Base-by-base conservation (phyloP, 2,113 vertebrate genomes). In the Catharus bicknelli region DNA sequence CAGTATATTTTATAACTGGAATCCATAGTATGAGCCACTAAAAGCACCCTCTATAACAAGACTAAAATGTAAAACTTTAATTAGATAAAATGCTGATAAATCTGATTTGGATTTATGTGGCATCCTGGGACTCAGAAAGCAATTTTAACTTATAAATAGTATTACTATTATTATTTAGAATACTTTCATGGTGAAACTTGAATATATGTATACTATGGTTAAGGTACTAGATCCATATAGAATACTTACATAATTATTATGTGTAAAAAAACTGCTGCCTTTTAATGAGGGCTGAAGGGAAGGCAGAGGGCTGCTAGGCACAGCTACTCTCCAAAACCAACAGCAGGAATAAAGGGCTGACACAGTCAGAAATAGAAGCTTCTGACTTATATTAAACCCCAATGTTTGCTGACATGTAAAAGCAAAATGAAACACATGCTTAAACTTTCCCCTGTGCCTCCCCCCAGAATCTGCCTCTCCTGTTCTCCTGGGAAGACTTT, bases 31-130 rank as follows among this genome's bases (percentile, higher is more conserved):
- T 54, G 38, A 93, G 45, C 8, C 2, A 15, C 29, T 82, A 78
- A 90, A 68, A 96, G 54, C n/a, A 94, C 34, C 48, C 78, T 95
- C 80, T 59, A 47, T 80, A 20, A 58, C 66, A 94, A 92, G 83
- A 89, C 16, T 84, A 62, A 90, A 96, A 94, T 55, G 32, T 58
- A 96, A 96, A 87, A 51, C 66, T 69, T 88, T 91, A 95, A 95
- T 93, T 90, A 96, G 96, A 81, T 86, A 70, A 85, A 76, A 53
- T 19, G 53, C 77, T 96, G 92, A 88, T 93, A 97, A 96, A 85
- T 77, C 66, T 90, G 83, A 57, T 90, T 85, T 86, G 25, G 78
- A 73, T 80, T 95, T 96, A 73, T 27, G 19, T 81, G 78, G 94
- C 70, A 82, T 67, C 45, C 74, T 86, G 79, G 83, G 51, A 80